These are phyloP conservation scores for Hirundo rustica DNA, from an alignment of 2,797 vertebrate genomes.

Conservation along the genomic window DNA sequence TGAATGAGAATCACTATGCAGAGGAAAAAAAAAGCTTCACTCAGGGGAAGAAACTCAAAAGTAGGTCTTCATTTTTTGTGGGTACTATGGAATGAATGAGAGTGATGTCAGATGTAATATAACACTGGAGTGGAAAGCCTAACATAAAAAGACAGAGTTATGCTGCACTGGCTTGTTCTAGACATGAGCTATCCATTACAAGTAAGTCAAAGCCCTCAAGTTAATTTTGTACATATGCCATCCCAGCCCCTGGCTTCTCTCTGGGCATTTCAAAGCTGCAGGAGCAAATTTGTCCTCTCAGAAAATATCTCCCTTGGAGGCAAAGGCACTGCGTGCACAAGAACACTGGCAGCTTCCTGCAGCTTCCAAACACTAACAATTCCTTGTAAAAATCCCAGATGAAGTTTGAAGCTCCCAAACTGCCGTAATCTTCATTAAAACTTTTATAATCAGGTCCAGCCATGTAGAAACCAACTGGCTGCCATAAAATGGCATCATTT, in stretches of 20 bases:
- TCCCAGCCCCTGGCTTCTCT: not conserved
- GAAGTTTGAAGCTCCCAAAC: not conserved
- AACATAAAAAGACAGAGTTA: constrained; percentile 33
- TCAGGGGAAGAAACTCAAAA: constrained; percentile 22
- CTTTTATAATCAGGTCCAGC: not conserved
- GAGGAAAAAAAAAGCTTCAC: not conserved
- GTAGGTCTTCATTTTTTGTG: constrained; percentile 50
- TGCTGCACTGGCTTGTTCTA: not conserved
- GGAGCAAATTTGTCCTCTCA: constrained; percentile 25
- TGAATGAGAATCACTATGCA: not conserved
- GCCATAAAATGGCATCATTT: not conserved
- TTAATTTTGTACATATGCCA: constrained; percentile 45
- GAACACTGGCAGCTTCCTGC: not conserved
- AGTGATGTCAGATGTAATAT: constrained; percentile 49
- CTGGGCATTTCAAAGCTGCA: constrained; percentile 6
- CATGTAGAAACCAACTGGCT: not conserved
- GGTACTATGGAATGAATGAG: constrained; percentile 10
- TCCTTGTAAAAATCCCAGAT: not conserved
- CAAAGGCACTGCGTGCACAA: not conserved
- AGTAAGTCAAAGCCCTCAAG: constrained; percentile 14
- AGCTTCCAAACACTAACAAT: not conserved
- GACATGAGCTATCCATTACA: constrained; percentile 35
- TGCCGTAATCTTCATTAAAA: not conserved
- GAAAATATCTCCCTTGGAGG: not conserved
- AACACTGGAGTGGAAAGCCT: constrained; percentile 43